Base-by-base conservation (phyloP, 2,113 vertebrate species). In the Oxyruncus cristatus region DNA sequence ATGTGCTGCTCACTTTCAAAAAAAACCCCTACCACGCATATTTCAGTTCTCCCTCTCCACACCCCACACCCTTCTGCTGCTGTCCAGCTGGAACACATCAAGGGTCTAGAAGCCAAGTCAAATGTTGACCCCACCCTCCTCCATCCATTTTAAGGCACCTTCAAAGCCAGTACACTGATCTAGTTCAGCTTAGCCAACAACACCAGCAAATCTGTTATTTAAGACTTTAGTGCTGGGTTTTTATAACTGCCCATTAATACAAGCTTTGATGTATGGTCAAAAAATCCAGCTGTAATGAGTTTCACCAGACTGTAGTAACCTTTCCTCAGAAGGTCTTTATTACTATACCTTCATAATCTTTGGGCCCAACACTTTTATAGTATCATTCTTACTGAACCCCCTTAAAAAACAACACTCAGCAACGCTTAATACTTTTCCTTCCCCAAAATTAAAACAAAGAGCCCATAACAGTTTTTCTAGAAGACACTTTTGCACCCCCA, bases 131-230 rank as follows among this genome's bases (percentile, higher is more conserved):
- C 98, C 97, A 97, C 97, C 98, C 97, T 97, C 97, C 97, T 97
- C 96, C 96, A 96, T 97, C 97, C 98, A 97, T 96, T 97, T 98
- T 95, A 97, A 98, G 97, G 95, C 95, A 97, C 98, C 97, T 98
- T 98, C 97, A 98, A 98, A 98, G 97, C 95, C 96, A 94, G 91
- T 85, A 94, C 79, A 46, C 91, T 67, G 96, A 96, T 97, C 94
- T 95, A 91, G 91, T 55, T 97, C 95, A 76, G 91, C 95, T 97
- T 92, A 89, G 67, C 96, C 97, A 97, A 95, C 97, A 96, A 96
- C 89, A 85, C 95, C 96, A 95, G 97, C 95, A 96, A 95, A 96
- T 91, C 95, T 97, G 95, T 97, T 96, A 95, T 96, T 97, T 95
- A 97, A 96, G 97, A 96, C 95, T 93, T 93, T 61, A 95, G 95